Base-by-base conservation (phyloP, 1,140 invertebrate genomes). In the Phocides pigmalion region DNA sequence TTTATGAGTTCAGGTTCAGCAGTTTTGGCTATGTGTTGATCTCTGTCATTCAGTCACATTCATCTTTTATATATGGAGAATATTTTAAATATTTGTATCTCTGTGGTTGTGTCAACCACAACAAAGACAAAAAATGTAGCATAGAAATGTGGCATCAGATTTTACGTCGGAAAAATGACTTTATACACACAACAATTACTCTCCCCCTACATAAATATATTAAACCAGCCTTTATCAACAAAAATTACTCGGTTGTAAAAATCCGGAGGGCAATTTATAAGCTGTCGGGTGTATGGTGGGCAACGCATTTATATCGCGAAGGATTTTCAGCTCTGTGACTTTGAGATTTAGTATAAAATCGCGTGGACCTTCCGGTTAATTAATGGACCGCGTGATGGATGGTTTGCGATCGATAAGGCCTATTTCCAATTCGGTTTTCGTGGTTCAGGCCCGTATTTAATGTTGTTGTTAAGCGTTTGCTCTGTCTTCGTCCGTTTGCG, bases 231-330 rank as follows among this genome's bases (percentile, higher is more conserved):
- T 59, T 59, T 47, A 47, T 47, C 25, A 59, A 42, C 56, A 59
- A 59, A 59, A 59, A 59, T 59, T 59, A 59, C 42, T 59, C 56
- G 56, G 54, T 58, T 46, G 54, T 58, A 58, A 58, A 58, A 58
- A 58, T 58, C 41, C 53, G 39, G 35, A 35, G 51, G 39, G 53
- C 41, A 42, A 58, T 58, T 58, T 58, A 58, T 58, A 42, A 44
- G 53, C 53, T 58, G 53, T 58, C 41, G 53, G n/a, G 19, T 25
- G 20, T 42, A 54, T 12, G 51, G 19, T 25, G 12, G 6, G 14
- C 22, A 56, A 56, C 22, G 14, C 14, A 44, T 44, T 56, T 5
- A 25, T 28, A 28, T 17, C 4, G 20, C 14, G 14, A 22, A 20
- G 39, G 20, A 56, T 44, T 56, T 56, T 44, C 14, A 41, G 53